Evolutionary conservation across 2,888 invertebrate species (phyloP), one percentile per base, ranked within the genome.

Genomic region (Leptopilina drosophilae): DNA sequence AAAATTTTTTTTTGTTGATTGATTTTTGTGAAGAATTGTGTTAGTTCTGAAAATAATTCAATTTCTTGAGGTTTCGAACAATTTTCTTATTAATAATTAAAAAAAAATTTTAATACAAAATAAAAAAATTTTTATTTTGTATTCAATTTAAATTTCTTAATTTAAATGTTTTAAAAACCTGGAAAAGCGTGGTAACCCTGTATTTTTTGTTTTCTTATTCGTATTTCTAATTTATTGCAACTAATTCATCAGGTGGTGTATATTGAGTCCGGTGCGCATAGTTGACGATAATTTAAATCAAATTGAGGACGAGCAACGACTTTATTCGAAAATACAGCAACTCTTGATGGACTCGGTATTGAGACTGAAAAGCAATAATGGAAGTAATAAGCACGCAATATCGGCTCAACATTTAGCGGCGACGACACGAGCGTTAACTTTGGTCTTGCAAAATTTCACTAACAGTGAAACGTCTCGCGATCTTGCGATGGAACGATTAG

Each of bases 401-500:
- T 91, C 91, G 0, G 91, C 91, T 0, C 91, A 92, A 73, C 91
- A 92, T 85, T 85, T 91, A n/a, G 91, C 90, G 3, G 87, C 89
- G 20, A 91, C 88, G 5, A 89, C 87, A 2, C 85, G 91, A 15
- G 84, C 87, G 15, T 79, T 91, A 26, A 85, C 87, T 4, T 78
- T 83, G 11, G 83, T 84, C 75, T 80, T 91, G 67, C 89, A 90
- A 8, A 84, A 82, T 20, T 77, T 81, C 53, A 78, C 83, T n/a
- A 87, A 87, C 40, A 73, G 86, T 40, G 85, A 85, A n/a, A 81
- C 69, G 53, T 84, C 80, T 5, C 84, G 85, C 4, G 88, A 90
- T 69, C 84, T 91, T 26, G 88, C 91, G 4, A 87, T 97, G 81
- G 97, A 97, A 90, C 93, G 97, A 87, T 94, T 96, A 84, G 96